Conservation (phyloP, 2,797 vertebrate genomes). For the Oreochromis mossambicus region DNA sequence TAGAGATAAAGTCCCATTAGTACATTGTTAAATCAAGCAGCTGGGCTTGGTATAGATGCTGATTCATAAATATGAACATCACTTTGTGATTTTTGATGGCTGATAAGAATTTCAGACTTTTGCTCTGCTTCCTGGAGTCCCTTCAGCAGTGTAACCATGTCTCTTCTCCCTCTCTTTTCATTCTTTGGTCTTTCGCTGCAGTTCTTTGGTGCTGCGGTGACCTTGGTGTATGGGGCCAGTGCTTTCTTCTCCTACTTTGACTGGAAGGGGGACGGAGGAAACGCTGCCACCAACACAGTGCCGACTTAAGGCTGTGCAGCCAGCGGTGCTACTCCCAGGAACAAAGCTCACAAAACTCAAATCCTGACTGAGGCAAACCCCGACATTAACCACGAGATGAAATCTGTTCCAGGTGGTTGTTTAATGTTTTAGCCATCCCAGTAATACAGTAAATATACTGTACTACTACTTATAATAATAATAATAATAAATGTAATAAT, state of each 20-base stretch:
- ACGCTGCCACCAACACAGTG: slow-evolving; percentile 79
- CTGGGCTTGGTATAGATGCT: neutral
- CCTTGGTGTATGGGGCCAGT: slow-evolving; percentile 78
- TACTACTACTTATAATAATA: neutral
- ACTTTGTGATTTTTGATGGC: neutral
- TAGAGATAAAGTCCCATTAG: neutral
- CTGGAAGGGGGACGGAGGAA: slow-evolving; percentile 82
- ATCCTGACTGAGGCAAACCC: neutral
- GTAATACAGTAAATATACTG: neutral
- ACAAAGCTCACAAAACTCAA: neutral
- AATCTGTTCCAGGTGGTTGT: neutral
- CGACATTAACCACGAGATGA: neutral
- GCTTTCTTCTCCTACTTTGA: slow-evolving; percentile 84
- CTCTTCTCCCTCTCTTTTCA: neutral
- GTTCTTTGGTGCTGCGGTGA: slow-evolving; percentile 86
- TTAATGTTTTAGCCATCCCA: neutral
- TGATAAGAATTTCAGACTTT: neutral
- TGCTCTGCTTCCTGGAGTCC: neutral
- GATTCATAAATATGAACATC: neutral
- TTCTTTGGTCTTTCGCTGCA: slow-evolving; percentile 33
- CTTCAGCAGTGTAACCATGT: neutral
- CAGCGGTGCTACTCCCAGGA: neutral
- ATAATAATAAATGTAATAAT: neutral
- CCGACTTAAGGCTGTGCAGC: slow-evolving; percentile 53
- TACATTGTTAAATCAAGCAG: neutral